Evolutionary conservation across 2,113 vertebrate genomes (phyloP), one percentile per base, ranked within the genome.

Genomic region (Regulus satrapa): DNA sequence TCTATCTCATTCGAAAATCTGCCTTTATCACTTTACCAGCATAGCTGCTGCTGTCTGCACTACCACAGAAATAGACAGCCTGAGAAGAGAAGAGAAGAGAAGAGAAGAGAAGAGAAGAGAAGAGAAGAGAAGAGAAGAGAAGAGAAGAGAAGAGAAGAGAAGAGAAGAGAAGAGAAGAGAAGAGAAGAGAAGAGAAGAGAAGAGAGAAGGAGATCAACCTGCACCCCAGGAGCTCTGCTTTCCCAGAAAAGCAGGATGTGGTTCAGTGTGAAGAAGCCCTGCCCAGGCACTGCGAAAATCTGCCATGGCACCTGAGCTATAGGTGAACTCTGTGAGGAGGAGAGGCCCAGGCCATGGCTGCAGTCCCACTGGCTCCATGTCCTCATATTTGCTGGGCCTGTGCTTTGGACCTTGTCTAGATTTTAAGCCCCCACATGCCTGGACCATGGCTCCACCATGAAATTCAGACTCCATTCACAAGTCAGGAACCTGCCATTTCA

Each of bases 41-140:
- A 51, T 0, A 0, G 2, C 21, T 41, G 54, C 79, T 82, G 79
- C 56, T 45, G 41, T 64, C 62, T 5, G 0, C 0, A 14, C 29
- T 1, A 45, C 41, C 62, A 45, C 62, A 64, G 62, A 64, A 43
- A 43, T 64, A 64, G 62, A 32, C 20, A 64, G 62, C 62, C n/a
- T n/a, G n/a, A n/a, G n/a, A n/a, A n/a, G n/a, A n/a, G n/a, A n/a
- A n/a, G n/a, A n/a, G n/a, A n/a, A n/a, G n/a, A n/a, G n/a, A n/a
- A n/a, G n/a, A n/a, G n/a, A n/a, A n/a, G n/a, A n/a, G n/a, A n/a
- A n/a, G n/a, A n/a, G n/a, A n/a, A n/a, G n/a, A n/a, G n/a, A n/a
- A n/a, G n/a, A n/a, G n/a, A n/a, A n/a, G n/a, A n/a, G n/a, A n/a
- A n/a, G n/a, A n/a, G n/a, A n/a, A n/a, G n/a, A n/a, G n/a, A n/a